phyloP scores from a whole-genome alignment of 2,888 invertebrate genomes.

The Clepsis dumicolana region DNA sequence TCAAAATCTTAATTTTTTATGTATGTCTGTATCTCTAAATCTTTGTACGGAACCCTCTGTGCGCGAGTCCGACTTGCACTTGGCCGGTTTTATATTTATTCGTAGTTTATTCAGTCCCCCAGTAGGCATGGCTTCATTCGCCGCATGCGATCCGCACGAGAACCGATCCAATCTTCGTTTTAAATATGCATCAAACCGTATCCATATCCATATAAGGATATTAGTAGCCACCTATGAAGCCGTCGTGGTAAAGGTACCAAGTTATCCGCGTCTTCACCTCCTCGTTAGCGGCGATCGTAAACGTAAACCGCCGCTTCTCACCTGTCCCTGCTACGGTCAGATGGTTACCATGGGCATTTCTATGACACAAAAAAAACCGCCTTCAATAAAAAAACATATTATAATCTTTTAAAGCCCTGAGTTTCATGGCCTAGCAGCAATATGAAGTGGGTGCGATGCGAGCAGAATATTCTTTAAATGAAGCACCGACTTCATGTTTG shows the following conservation, averaged over 20 bases:
- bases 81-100: background rate
- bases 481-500: no score
- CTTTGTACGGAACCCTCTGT: no score
- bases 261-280: background rate
- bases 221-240: background rate
- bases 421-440: no score
- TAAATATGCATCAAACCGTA: background rate
- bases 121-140: no score
- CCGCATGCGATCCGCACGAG: background rate
- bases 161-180: background rate
- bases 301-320: slow-evolving; percentile 12
- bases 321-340: background rate
- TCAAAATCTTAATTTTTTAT: no score
- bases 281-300: slow-evolving; percentile 12
- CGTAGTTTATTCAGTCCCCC: no score
- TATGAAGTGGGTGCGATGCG: no score
- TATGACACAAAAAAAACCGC: background rate
- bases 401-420: no score
- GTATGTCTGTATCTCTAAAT: no score
- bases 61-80: no score
- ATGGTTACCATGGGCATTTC: background rate
- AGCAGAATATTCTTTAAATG: no score
- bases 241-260: background rate
- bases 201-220: background rate
- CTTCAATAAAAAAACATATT: background rate